phyloP scores from a whole-genome alignment of 2,113 vertebrate species.

The Vombatus ursinus region DNA sequence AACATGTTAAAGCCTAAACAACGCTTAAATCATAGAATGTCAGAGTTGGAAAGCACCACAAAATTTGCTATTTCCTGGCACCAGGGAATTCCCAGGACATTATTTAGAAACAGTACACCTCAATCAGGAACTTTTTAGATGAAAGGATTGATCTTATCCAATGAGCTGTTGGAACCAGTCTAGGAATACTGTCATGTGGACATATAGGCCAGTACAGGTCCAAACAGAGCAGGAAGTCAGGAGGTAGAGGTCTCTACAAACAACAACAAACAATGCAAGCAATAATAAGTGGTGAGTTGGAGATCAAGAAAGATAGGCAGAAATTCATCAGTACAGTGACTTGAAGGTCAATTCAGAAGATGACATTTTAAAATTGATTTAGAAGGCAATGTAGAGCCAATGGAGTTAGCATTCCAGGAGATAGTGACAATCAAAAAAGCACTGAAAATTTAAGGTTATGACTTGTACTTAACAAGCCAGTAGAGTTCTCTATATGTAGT shows the following conservation, averaged over 20 bases:
- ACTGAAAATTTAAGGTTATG: slow-evolving; percentile 48
- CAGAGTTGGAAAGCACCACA: not conserved
- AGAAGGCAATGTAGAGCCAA: slow-evolving; percentile 49
- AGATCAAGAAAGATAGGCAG: not conserved
- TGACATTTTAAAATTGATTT: slow-evolving; percentile 61
- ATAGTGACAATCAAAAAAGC: slow-evolving; percentile 57
- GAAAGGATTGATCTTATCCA: not conserved
- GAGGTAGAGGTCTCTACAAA: not conserved
- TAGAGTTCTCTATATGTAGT: not conserved
- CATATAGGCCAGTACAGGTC: not conserved
- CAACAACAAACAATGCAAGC: not conserved
- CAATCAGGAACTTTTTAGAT: not conserved
- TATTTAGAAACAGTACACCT: not conserved
- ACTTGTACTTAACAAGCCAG: slow-evolving; percentile 69
- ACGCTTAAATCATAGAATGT: not conserved
- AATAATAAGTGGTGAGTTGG: not conserved
- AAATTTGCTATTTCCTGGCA: not conserved
- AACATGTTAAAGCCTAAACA: not conserved
- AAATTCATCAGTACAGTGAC: not conserved
- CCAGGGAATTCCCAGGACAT: not conserved
- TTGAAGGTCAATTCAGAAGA: slow-evolving; percentile 66
- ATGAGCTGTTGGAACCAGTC: not conserved
- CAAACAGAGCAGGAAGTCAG: not conserved
- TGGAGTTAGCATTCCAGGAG: slow-evolving; percentile 49
- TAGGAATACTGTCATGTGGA: not conserved